Evolutionary conservation across 2,888 invertebrate genomes (phyloP).

Genomic region (Catocala sponsa): DNA sequence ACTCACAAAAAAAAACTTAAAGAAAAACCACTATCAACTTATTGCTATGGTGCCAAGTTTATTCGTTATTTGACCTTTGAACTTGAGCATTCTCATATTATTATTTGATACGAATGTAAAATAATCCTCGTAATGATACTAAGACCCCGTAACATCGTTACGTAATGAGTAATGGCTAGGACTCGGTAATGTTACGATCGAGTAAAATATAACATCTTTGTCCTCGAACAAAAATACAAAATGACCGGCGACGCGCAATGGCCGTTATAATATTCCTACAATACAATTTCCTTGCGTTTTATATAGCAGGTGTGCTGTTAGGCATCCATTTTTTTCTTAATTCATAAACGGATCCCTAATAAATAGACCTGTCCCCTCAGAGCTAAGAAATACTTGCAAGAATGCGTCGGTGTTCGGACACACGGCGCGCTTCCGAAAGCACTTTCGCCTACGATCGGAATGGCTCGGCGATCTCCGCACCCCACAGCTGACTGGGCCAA

Average conservation of each 20-base stretch:
- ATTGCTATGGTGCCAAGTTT: constrained; percentile 19
- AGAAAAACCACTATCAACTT: constrained; percentile 25
- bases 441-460: constrained; percentile 83
- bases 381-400: constrained; percentile 64
- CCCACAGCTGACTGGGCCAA: constrained; percentile 84
- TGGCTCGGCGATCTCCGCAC: constrained; percentile 74
- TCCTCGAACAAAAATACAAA: constrained; percentile 10
- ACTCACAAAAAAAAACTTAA: constrained; percentile 34
- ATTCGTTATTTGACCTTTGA: constrained; percentile 33
- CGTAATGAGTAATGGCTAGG: constrained; percentile 5
- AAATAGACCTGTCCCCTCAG: constrained; percentile 50
- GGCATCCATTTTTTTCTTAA: constrained; percentile 28
- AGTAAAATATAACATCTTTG: constrained; percentile 14
- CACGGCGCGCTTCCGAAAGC: constrained; percentile 75
- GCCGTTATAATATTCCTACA: neutral
- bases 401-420: constrained; percentile 65
- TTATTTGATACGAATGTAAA: constrained; percentile 2
- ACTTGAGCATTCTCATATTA: constrained; percentile 22
- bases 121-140: constrained; percentile 1
- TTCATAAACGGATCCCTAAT: constrained; percentile 48
- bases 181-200: constrained; percentile 6
- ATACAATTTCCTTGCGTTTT: neutral
- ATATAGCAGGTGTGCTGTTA: constrained; percentile 15
- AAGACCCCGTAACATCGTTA: constrained; percentile 3
- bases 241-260: neutral